These are phyloP conservation scores for Henricia sp. DNA, from an alignment of 53 echinoderm and acorn worm species.

Conservation along the genomic window DNA sequence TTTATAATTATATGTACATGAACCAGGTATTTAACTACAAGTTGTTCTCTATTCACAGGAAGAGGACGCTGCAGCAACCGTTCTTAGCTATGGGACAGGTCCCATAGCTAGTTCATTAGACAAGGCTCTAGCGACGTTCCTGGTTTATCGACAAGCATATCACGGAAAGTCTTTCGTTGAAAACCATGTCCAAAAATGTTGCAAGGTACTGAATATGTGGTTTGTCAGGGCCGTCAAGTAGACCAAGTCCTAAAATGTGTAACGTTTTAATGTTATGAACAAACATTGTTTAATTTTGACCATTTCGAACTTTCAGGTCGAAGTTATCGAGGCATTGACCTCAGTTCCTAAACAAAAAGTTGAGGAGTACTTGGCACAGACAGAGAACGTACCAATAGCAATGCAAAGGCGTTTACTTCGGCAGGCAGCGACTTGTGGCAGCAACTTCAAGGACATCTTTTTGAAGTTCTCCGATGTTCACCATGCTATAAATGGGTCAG, in stretches of 20 bases:
- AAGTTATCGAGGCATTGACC: constrained; percentile 21
- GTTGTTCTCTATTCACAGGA: background rate
- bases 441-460: constrained; percentile 12
- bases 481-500: background rate
- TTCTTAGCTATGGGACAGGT: background rate
- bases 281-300: background rate
- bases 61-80: background rate
- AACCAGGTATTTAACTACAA: background rate
- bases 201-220: constrained; percentile 34
- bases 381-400: constrained; percentile 2
- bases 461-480: constrained; percentile 38
- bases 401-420: background rate
- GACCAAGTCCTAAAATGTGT: background rate
- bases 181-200: constrained; percentile 43
- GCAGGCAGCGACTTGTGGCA: background rate
- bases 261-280: background rate
- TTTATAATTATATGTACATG: background rate
- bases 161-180: constrained; percentile 48
- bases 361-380: constrained; percentile 6
- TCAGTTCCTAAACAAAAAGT: constrained; percentile 16
- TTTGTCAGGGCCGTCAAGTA: background rate
- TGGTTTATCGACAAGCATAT: constrained; percentile 36
- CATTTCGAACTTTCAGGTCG: background rate
- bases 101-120: constrained; percentile 21
- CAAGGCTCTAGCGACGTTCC: background rate